A percentile compares a stretch with the other conserved stretches of the same genome.
These are phyloP conservation scores for Papilio aristodemus DNA, from an alignment of 1,140 invertebrate genomes.

Conservation along the genomic window DNA sequence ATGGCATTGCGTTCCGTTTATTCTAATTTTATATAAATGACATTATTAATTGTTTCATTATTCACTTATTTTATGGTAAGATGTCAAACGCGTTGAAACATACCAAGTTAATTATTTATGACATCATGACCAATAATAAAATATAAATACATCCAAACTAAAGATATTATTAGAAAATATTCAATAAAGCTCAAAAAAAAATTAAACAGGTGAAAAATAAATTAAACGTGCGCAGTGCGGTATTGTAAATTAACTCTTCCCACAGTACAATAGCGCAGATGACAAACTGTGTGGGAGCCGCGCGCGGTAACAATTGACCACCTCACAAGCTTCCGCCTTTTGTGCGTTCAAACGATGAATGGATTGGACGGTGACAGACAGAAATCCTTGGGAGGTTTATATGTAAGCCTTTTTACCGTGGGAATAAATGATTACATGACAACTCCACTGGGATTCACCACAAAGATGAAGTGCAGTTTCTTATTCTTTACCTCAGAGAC, in stretches of 20 bases:
- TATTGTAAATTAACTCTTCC: conserved; percentile 33
- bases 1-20: no score
- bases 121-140: no score
- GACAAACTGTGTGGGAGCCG: conserved; percentile 35
- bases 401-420: conserved; percentile 44
- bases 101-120: no score
- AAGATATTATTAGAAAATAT: background rate
- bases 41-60: no score
- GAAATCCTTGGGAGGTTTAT: conserved; percentile 43
- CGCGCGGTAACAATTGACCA: conserved; percentile 35
- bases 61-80: no score
- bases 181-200: background rate
- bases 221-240: background rate
- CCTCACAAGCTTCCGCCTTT: conserved; percentile 41
- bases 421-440: conserved; percentile 38
- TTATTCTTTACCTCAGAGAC: no score
- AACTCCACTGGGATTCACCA: background rate
- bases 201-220: conserved; percentile 1
- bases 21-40: no score
- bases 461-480: no score
- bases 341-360: conserved; percentile 40
- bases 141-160: no score
- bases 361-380: conserved; percentile 34
- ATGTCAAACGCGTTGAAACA: no score
- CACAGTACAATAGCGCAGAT: conserved; percentile 35